These are phyloP conservation scores for Syrista parreyssii DNA, from an alignment of 2,888 invertebrate species.

Conservation along the genomic window DNA sequence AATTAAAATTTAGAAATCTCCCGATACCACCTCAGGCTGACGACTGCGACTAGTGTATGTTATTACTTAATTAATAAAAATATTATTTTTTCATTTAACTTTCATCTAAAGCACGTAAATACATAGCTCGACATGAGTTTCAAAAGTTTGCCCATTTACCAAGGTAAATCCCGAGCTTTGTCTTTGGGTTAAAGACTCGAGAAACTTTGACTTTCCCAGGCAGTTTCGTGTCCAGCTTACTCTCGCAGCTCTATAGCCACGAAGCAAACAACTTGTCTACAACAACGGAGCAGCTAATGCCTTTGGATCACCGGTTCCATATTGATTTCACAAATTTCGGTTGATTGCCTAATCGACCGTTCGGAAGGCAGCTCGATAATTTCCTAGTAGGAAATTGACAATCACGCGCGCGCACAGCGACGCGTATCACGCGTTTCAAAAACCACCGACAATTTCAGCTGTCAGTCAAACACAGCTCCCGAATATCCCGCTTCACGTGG, in stretches of 20 bases:
- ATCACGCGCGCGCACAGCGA: background rate
- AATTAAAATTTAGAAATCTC: background rate
- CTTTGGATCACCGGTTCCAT: background rate
- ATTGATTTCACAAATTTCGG: background rate
- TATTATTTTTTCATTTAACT: background rate
- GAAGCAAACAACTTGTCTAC: background rate
- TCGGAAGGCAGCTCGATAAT: background rate
- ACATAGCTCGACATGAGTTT: background rate
- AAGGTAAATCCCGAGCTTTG: background rate
- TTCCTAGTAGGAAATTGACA: no score
- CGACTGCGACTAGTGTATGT: background rate
- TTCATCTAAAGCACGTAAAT: background rate
- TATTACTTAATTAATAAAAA: background rate
- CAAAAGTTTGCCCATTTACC: background rate
- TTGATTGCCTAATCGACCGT: background rate
- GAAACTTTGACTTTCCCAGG: background rate
- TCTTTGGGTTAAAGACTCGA: background rate
- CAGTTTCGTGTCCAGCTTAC: background rate
- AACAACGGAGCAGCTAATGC: background rate
- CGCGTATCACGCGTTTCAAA: background rate
- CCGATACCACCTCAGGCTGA: no score
- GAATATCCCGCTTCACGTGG: background rate
- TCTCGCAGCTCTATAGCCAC: background rate
- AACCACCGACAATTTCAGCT: background rate
- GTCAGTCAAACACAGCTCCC: background rate